Percentiles rank a stretch among this genome's conserved stretches.
Conservation (phyloP, 2,888 invertebrate genomes). For the Aspidiotus destructor region DNA sequence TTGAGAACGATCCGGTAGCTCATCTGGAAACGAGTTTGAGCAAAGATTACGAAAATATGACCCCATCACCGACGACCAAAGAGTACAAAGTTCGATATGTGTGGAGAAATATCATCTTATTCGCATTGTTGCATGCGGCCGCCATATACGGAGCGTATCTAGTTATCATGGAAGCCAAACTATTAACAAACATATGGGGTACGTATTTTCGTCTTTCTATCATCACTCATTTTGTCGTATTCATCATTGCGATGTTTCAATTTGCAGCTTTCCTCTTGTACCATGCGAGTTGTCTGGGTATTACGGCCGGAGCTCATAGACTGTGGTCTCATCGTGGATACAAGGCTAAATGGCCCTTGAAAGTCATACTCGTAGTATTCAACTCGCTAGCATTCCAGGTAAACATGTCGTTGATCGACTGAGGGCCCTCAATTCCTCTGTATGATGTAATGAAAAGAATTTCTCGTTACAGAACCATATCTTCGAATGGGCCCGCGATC, state of each 20-base stretch:
- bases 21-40: slow-evolving; percentile 15
- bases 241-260: background rate
- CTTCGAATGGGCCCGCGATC: slow-evolving; percentile 65
- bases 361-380: slow-evolving; percentile 63
- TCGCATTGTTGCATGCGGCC: slow-evolving; percentile 62
- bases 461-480: slow-evolving; percentile 51
- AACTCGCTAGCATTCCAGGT: slow-evolving; percentile 60
- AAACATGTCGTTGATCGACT: slow-evolving; percentile 38
- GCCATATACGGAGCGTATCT: slow-evolving; percentile 67
- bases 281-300: slow-evolving; percentile 60
- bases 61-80: slow-evolving; percentile 17
- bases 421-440: background rate
- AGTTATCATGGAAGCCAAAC: slow-evolving; percentile 61
- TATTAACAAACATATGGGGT: slow-evolving; percentile 63
- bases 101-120: slow-evolving; percentile 74
- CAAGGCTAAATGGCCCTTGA: slow-evolving; percentile 54
- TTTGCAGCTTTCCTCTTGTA: slow-evolving; percentile 61
- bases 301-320: slow-evolving; percentile 60
- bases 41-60: slow-evolving; percentile 18
- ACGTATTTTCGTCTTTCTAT: slow-evolving; percentile 42
- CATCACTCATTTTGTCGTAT: background rate
- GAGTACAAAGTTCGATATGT: slow-evolving; percentile 47
- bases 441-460: too few species aligned
- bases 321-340: slow-evolving; percentile 56
- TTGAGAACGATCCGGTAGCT: slow-evolving; percentile 26